Percentiles rank a stretch among this genome's conserved stretches.
Evolutionary conservation across 2,797 vertebrate genomes (phyloP).

Genomic region (Ceyx erithaca): DNA sequence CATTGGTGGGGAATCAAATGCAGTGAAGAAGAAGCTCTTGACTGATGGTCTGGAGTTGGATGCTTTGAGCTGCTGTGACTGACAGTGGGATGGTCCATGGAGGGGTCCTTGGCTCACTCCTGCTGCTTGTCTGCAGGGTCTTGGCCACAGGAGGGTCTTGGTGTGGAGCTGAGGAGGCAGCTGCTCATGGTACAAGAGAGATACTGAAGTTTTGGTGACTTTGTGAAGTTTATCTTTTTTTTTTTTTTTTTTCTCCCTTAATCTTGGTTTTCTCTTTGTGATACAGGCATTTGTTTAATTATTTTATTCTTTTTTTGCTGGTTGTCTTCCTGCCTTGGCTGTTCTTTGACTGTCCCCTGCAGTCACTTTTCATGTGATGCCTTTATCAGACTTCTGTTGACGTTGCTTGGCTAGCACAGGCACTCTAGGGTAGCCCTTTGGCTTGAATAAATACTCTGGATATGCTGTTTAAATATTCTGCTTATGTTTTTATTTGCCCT

Average conservation of each 20-base stretch:
- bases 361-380: background rate
- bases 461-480: background rate
- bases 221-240: background rate
- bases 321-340: background rate
- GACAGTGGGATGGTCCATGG: background rate
- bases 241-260: background rate
- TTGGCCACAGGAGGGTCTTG: background rate
- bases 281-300: rapidly evolving
- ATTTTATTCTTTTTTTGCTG: background rate
- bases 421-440: background rate
- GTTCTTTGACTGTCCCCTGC: background rate
- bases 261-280: background rate
- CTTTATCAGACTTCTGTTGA: background rate
- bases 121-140: background rate
- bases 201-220: background rate
- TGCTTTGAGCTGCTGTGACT: rapidly evolving
- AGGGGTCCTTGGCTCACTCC: background rate
- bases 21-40: background rate
- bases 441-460: background rate
- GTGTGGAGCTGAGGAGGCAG: background rate
- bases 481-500: background rate
- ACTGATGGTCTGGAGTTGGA: background rate
- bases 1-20: background rate
- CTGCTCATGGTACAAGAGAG: background rate
- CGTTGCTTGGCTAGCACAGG: background rate